Conservation (phyloP, 2,797 vertebrate species). For the Hemitrygon akajei region DNA sequence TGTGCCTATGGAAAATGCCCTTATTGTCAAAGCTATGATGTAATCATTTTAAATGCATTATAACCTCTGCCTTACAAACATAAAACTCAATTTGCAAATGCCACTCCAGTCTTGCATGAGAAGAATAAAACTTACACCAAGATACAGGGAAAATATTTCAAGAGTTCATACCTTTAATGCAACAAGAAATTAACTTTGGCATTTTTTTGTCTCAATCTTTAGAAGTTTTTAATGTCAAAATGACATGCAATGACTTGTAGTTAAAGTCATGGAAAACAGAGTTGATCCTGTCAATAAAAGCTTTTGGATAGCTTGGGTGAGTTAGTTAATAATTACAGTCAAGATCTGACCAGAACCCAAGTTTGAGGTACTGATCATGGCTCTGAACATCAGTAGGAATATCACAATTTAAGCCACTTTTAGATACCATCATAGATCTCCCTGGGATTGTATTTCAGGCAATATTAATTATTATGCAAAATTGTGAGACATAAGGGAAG, state of each 20-base stretch:
- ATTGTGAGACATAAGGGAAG: background rate
- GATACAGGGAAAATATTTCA: background rate
- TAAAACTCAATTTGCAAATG: too few species aligned
- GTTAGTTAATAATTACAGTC: background rate
- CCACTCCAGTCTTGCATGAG: too few species aligned
- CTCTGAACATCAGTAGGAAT: background rate
- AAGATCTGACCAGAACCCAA: background rate
- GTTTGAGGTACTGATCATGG: background rate
- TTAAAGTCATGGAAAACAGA: background rate
- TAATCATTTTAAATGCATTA: background rate
- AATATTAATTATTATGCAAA: background rate
- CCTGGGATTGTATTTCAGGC: background rate
- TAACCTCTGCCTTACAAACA: too few species aligned
- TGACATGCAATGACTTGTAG: background rate
- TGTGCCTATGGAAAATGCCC: background rate
- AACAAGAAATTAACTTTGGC: background rate
- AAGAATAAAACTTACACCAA: background rate
- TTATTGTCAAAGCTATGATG: background rate
- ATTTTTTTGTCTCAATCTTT: background rate
- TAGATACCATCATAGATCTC: background rate
- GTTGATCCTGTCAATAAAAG: background rate
- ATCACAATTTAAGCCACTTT: background rate
- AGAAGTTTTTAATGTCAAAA: background rate
- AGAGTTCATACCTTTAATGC: background rate
- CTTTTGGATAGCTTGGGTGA: background rate